Conservation (phyloP, 2,888 invertebrate genomes). For the Glyphotaelius pellucidus region DNA sequence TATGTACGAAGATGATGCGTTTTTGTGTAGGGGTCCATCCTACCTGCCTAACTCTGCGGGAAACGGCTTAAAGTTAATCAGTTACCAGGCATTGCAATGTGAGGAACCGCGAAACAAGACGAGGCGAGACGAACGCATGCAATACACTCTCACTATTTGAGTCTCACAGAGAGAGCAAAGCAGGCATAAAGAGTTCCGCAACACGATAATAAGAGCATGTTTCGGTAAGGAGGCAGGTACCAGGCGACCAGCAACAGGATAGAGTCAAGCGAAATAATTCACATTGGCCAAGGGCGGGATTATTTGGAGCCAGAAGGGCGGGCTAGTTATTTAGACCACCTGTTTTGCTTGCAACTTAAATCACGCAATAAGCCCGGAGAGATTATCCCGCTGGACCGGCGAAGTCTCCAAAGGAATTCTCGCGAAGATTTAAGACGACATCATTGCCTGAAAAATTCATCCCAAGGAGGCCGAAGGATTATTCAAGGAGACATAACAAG, state of each 20-base stretch:
- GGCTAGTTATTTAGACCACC: slow-evolving; percentile 21
- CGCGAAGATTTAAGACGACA: slow-evolving; percentile 21
- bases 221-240: background rate
- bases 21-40: too few species aligned
- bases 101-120: background rate
- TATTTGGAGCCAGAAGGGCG: background rate
- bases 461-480: background rate
- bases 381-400: slow-evolving; percentile 45
- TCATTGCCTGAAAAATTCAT: slow-evolving; percentile 10
- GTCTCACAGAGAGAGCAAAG: background rate
- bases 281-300: background rate
- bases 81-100: background rate
- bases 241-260: background rate
- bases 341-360: slow-evolving; percentile 31
- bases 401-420: slow-evolving; percentile 20
- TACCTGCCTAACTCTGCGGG: too few species aligned
- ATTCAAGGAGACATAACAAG: background rate
- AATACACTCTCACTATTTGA: background rate
- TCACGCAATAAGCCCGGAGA: slow-evolving; percentile 43
- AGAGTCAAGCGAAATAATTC: background rate
- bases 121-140: too few species aligned
- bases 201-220: background rate
- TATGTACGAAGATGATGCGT: too few species aligned
- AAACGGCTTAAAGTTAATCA: too few species aligned
- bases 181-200: background rate